A percentile compares a stretch with the other conserved stretches of the same genome.
These are phyloP conservation scores for Dicentrarchus labrax DNA, from an alignment of 2,113 vertebrate genomes.

Conservation along the genomic window DNA sequence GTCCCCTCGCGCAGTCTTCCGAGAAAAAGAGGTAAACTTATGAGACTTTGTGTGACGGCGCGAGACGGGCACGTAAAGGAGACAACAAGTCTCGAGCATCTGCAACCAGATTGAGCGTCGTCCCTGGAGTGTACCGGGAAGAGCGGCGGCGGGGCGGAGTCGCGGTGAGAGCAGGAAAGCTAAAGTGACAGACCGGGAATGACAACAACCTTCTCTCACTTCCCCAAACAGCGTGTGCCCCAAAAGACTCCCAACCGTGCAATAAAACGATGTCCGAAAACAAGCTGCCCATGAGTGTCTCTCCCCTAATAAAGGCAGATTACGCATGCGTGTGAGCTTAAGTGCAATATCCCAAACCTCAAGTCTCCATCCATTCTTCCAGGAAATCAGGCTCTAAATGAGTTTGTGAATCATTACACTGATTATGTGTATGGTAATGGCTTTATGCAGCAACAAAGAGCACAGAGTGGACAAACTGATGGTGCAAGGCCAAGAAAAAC, in stretches of 20 bases:
- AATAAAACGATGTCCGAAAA: not conserved
- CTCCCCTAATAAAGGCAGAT: not conserved
- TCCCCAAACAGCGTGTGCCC: too few species aligned
- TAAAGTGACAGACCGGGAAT: not conserved
- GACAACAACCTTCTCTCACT: too few species aligned
- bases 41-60: too few species aligned
- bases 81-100: too few species aligned
- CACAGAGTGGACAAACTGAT: not conserved
- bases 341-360: not conserved
- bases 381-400: slow-evolving; percentile 65
- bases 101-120: too few species aligned
- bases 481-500: not conserved
- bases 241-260: not conserved
- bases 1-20: not conserved
- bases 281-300: too few species aligned
- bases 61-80: too few species aligned
- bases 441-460: slow-evolving; percentile 5
- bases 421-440: slow-evolving; percentile 55
- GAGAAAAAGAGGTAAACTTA: too few species aligned
- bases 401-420: slow-evolving; percentile 56
- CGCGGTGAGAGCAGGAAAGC: not conserved
- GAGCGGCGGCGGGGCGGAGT: slow-evolving; percentile 30
- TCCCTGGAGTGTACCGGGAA: not conserved
- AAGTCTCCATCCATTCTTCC: slow-evolving; percentile 29
- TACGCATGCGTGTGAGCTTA: slow-evolving; percentile 13